phyloP scores from a whole-genome alignment of 2,888 invertebrate species.

The Serrognathus titanus region DNA sequence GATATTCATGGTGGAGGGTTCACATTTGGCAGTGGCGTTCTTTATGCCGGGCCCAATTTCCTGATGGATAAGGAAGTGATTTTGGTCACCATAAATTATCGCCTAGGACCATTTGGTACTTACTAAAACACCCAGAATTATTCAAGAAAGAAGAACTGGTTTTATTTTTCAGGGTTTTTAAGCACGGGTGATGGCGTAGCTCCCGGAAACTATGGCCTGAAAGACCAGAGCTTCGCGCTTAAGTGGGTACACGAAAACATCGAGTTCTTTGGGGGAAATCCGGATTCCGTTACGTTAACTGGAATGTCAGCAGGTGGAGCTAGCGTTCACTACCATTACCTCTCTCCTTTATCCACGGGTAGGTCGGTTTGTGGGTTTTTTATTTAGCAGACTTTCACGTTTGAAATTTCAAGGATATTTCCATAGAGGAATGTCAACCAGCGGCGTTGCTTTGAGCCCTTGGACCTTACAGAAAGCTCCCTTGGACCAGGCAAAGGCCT shows the following conservation, averaged over 20 bases:
- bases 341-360: conserved; percentile 58
- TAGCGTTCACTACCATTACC: conserved; percentile 66
- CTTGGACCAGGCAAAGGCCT: conserved; percentile 55
- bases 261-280: conserved; percentile 63
- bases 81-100: conserved; percentile 41
- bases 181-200: conserved; percentile 62
- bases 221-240: conserved; percentile 65
- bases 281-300: conserved; percentile 59
- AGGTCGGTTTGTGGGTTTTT: not conserved
- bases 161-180: conserved; percentile 54
- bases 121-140: conserved; percentile 31
- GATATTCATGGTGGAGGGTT: conserved; percentile 52
- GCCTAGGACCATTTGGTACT: conserved; percentile 34
- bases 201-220: conserved; percentile 62
- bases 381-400: not conserved
- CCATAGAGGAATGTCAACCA: conserved; percentile 60
- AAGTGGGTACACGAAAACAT: conserved; percentile 66
- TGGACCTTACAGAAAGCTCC: conserved; percentile 52
- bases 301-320: conserved; percentile 70
- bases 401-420: conserved; percentile 39
- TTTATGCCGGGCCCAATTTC: conserved; percentile 47
- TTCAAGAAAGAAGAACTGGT: not conserved
- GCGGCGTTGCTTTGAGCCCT: conserved; percentile 61
- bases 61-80: conserved; percentile 46
- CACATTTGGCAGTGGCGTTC: conserved; percentile 37